Evolutionary conservation across 2,888 invertebrate species (phyloP).

Genomic region (Gasteruption jaculator): DNA sequence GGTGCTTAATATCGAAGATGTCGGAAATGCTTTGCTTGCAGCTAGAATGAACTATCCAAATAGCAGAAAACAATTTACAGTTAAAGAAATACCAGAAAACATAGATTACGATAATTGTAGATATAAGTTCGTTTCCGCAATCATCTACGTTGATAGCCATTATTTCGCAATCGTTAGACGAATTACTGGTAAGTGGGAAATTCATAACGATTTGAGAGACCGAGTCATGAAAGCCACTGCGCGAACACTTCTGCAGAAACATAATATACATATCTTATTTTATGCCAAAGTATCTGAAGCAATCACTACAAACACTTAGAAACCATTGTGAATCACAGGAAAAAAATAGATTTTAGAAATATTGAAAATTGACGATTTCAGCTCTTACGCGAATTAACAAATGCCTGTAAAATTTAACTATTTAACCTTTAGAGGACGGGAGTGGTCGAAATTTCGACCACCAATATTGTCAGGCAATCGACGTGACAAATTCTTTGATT

Average conservation of each 20-base stretch:
- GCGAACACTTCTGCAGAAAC: constrained; percentile 9
- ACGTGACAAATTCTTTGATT: no score
- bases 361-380: no score
- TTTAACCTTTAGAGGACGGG: no score
- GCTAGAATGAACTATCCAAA: constrained; percentile 4
- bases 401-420: no score
- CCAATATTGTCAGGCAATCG: no score
- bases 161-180: constrained; percentile 13
- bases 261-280: constrained; percentile 7
- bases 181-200: constrained; percentile 15
- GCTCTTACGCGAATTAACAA: no score
- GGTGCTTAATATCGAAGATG: constrained; percentile 13
- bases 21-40: constrained; percentile 4
- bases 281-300: constrained; percentile 13
- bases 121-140: constrained; percentile 13
- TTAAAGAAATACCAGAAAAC: constrained; percentile 13
- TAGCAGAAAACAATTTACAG: constrained; percentile 14
- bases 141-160: constrained; percentile 10
- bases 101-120: background rate
- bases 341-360: no score
- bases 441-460: no score
- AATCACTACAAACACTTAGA: no score
- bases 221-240: constrained; percentile 2
- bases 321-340: no score
- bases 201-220: constrained; percentile 11